These are phyloP conservation scores for Cygnus buccinator DNA, from an alignment of 2,113 vertebrate genomes.

Conservation along the genomic window DNA sequence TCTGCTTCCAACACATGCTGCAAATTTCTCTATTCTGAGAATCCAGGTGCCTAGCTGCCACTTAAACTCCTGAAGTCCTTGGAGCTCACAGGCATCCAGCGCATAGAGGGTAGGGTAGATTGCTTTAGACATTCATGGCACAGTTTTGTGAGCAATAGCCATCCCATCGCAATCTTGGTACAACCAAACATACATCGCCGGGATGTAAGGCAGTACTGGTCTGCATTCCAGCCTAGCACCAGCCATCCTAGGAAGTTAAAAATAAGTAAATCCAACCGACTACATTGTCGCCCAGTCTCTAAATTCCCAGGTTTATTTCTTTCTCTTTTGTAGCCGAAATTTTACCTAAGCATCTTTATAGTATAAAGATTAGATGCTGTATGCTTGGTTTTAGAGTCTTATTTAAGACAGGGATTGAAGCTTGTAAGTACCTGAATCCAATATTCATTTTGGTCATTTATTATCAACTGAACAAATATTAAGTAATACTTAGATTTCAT, in stretches of 20 bases:
- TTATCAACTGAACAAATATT: not conserved
- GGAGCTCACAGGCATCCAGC: accelerated
- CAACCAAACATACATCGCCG: not conserved
- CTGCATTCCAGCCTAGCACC: not conserved
- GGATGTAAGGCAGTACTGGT: not conserved
- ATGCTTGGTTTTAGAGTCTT: not conserved
- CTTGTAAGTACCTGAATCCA: not conserved
- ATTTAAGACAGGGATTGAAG: not conserved
- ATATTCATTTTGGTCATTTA: not conserved
- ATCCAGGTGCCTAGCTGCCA: not conserved
- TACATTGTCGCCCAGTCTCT: not conserved
- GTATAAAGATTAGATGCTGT: not conserved
- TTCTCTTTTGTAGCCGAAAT: not conserved
- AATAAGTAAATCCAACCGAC: not conserved
- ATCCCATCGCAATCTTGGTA: not conserved
- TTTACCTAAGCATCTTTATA: not conserved
- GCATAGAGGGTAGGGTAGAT: not conserved
- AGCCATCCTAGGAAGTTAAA: not conserved
- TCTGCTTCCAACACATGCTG: accelerated
- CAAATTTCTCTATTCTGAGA: not conserved
- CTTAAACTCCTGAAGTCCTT: not conserved
- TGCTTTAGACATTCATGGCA: no score
- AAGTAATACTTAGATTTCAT: not conserved
- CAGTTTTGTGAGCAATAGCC: not conserved
- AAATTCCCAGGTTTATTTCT: not conserved